These are phyloP conservation scores for Tokudaia tokunoshimensis DNA, from an alignment of 2,797 vertebrate species.

Conservation along the genomic window DNA sequence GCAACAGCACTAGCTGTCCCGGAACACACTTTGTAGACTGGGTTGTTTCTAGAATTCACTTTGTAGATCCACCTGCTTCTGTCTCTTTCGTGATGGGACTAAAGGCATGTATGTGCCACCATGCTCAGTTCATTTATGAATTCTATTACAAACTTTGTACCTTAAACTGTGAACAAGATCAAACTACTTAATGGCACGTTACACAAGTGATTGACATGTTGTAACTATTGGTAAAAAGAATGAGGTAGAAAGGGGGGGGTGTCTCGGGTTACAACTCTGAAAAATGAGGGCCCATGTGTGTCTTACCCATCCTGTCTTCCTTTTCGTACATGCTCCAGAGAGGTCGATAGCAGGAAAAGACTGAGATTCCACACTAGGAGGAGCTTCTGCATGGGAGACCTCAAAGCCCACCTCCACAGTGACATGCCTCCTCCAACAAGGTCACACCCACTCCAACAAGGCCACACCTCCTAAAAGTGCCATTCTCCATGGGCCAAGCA, in stretches of 20 bases:
- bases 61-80: background rate
- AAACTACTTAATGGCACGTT: background rate
- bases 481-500: background rate
- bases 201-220: background rate
- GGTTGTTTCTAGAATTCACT: no score
- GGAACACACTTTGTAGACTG: background rate
- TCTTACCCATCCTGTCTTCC: background rate
- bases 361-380: no score
- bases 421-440: background rate
- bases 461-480: no score
- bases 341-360: no score
- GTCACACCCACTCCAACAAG: background rate
- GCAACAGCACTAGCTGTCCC: background rate
- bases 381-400: background rate
- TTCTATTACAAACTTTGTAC: background rate
- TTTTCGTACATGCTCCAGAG: background rate
- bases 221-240: background rate
- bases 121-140: background rate
- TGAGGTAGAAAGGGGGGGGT: background rate
- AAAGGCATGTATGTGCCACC: background rate
- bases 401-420: no score
- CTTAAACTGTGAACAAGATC: background rate
- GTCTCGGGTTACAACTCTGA: background rate
- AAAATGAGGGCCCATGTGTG: background rate
- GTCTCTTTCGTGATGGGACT: background rate